Evolutionary conservation across 2,888 invertebrate genomes (phyloP).

Genomic region (Hypolimnas misippus): DNA sequence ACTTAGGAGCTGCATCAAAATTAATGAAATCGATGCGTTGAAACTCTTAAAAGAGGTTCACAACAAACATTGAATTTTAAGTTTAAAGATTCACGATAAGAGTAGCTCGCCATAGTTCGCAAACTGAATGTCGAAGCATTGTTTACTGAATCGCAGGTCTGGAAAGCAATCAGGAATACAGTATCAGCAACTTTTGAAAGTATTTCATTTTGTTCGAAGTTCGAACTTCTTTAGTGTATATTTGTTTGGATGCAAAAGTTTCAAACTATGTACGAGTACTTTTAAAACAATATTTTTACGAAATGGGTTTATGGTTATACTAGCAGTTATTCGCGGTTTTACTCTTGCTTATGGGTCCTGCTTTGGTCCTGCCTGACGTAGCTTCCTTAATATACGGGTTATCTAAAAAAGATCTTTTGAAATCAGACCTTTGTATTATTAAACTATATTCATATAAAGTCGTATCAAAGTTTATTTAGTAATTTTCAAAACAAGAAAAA

Average conservation of each 20-base stretch:
- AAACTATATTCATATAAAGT: no score
- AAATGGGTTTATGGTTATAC: no score
- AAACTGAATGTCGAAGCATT: constrained; percentile 33
- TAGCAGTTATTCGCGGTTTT: no score
- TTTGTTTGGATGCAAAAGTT: neutral
- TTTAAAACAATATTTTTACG: neutral
- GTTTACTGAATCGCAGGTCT: constrained; percentile 34
- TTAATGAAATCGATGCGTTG: constrained; percentile 22
- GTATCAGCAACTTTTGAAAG: constrained; percentile 31
- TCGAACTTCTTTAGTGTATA: constrained; percentile 21
- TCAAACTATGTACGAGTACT: constrained; percentile 1
- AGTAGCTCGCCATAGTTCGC: constrained; percentile 26
- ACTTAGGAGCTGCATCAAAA: constrained; percentile 5
- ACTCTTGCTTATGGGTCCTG: no score
- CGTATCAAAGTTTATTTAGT: no score
- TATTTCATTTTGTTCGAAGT: constrained; percentile 25
- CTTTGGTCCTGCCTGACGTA: no score
- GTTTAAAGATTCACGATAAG: constrained; percentile 33
- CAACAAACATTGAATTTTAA: constrained; percentile 32
- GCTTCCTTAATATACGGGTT: no score
- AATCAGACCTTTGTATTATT: no score
- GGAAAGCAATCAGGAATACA: constrained; percentile 32
- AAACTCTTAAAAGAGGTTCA: constrained; percentile 24
- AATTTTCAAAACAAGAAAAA: no score
- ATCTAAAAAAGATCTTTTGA: no score